phyloP scores from a whole-genome alignment of 2,888 invertebrate genomes.

The Tortricodes alternella region DNA sequence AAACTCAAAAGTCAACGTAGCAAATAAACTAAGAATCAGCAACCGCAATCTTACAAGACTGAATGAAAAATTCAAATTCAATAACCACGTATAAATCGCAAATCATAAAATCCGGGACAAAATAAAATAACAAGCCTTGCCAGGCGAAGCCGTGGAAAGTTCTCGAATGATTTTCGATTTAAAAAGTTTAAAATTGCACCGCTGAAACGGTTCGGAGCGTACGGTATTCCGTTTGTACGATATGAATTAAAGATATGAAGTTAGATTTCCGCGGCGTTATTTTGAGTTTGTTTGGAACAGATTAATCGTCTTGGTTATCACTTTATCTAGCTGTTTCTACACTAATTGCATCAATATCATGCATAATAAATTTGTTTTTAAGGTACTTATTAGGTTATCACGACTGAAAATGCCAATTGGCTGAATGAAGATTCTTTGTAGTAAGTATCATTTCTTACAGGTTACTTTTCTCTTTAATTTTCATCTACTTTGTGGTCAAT shows the following conservation, averaged over 20 bases:
- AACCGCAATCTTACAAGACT: constrained; percentile 12
- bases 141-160: constrained; percentile 2
- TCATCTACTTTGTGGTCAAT: too few species aligned
- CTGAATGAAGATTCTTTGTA: too few species aligned
- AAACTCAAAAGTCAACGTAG: neutral
- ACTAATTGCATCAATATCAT: neutral
- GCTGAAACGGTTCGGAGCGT: constrained; percentile 4
- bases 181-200: constrained; percentile 30
- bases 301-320: neutral
- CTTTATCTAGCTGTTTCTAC: neutral
- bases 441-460: too few species aligned
- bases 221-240: constrained; percentile 2
- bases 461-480: too few species aligned
- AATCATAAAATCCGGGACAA: constrained; percentile 22
- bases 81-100: constrained; percentile 25
- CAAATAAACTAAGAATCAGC: neutral
- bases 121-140: constrained; percentile 29
- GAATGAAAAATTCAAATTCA: constrained; percentile 30
- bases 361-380: too few species aligned
- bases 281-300: neutral
- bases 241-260: constrained; percentile 26
- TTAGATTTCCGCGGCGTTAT: constrained; percentile 8
- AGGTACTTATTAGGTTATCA: too few species aligned
- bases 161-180: constrained; percentile 31
- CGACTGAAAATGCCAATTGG: too few species aligned